Evolutionary conservation across 1,140 invertebrate species (phyloP).

Genomic region (Listronotus bonariensis): DNA sequence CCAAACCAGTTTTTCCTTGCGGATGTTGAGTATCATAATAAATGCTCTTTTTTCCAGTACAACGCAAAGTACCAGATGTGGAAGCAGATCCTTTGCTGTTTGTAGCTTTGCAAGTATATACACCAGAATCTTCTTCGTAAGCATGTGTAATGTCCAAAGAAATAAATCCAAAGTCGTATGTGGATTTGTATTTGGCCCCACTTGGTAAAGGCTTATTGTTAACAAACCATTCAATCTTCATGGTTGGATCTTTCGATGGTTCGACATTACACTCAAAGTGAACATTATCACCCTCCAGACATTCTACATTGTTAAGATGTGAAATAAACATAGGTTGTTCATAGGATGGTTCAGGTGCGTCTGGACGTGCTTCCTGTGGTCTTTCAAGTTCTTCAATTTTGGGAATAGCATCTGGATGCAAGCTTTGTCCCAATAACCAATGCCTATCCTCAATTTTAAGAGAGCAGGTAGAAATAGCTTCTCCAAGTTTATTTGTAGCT

Average conservation of each 20-base stretch:
- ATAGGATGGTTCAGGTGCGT: constrained; percentile 75
- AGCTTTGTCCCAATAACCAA: constrained; percentile 84
- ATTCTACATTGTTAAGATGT: constrained; percentile 88
- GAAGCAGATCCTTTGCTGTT: constrained; percentile 89
- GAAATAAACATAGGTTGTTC: constrained; percentile 88
- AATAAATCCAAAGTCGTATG: constrained; percentile 88
- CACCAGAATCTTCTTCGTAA: constrained; percentile 86
- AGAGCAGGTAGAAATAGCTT: constrained; percentile 89
- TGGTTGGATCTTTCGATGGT: constrained; percentile 91
- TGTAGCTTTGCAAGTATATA: constrained; percentile 90
- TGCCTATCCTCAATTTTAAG: constrained; percentile 88
- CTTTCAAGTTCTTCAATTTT: constrained; percentile 87
- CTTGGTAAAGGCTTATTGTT: constrained; percentile 81
- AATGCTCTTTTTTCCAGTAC: constrained; percentile 77
- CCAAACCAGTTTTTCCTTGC: constrained; percentile 81
- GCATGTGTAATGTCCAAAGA: constrained; percentile 80
- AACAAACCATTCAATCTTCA: constrained; percentile 91
- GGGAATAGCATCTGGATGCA: constrained; percentile 88
- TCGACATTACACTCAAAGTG: constrained; percentile 95
- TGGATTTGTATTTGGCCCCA: constrained; percentile 81
- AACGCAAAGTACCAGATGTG: constrained; percentile 84
- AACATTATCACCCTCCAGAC: constrained; percentile 86
- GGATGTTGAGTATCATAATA: constrained; percentile 89
- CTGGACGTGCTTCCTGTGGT: constrained; percentile 66
- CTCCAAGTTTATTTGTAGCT: constrained; percentile 86